Conservation (phyloP, 1,140 invertebrate species). For the Myzus persicae region DNA sequence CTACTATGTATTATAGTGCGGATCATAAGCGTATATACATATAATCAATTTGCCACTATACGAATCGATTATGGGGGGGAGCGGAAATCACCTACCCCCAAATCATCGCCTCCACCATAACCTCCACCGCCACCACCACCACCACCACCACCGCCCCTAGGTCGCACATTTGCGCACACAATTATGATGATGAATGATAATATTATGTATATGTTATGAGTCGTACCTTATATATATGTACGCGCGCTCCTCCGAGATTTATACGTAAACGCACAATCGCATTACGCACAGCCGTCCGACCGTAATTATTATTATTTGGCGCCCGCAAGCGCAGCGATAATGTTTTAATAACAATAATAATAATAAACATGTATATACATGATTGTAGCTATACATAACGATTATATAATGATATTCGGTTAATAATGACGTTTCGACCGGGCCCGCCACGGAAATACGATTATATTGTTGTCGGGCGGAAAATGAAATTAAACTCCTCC, state of each 20-base stretch:
- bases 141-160: too few species aligned
- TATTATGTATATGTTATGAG: not conserved
- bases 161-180: not conserved
- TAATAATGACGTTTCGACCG: constrained; percentile 33
- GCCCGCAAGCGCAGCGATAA: not conserved
- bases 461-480: constrained; percentile 38
- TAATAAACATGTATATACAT: not conserved
- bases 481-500: constrained; percentile 33
- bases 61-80: not conserved
- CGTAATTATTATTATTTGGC: not conserved
- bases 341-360: constrained; percentile 45
- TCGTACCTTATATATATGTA: not conserved
- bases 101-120: not conserved
- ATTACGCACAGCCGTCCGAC: constrained; percentile 41
- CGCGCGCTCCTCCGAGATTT: not conserved
- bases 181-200: not conserved
- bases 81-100: not conserved
- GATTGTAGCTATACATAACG: not conserved
- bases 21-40: not conserved
- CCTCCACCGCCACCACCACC: too few species aligned
- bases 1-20: not conserved
- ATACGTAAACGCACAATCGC: constrained; percentile 27
- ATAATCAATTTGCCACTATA: not conserved
- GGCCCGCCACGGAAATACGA: constrained; percentile 7
- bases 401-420: constrained; percentile 27